phyloP scores from a whole-genome alignment of 2,113 vertebrate species.

The Alligator mississippiensis region DNA sequence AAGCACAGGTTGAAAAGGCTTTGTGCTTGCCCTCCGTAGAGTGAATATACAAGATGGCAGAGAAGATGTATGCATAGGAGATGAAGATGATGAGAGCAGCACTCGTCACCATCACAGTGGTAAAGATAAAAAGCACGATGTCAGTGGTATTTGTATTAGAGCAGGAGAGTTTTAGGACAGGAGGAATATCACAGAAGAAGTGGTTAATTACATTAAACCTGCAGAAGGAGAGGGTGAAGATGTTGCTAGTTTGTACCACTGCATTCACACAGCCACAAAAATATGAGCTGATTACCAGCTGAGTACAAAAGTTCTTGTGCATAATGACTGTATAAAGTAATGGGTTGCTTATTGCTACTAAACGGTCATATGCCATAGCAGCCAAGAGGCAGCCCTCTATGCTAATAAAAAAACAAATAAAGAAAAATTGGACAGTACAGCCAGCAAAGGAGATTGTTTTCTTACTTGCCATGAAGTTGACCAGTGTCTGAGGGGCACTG shows the following conservation, averaged over 20 bases:
- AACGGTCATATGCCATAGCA: not conserved
- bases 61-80: not conserved
- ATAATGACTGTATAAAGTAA: not conserved
- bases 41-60: not conserved
- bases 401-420: not conserved
- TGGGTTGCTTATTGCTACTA: not conserved
- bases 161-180: not conserved
- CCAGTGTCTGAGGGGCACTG: not conserved
- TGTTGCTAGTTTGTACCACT: not conserved
- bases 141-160: not conserved
- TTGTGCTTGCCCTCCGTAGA: not conserved
- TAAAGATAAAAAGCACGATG: not conserved
- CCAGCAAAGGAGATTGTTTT: not conserved
- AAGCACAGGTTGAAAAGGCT: too few species aligned
- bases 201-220: not conserved
- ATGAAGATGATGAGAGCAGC: not conserved
- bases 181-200: not conserved
- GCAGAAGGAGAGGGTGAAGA: not conserved
- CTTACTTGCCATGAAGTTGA: not conserved
- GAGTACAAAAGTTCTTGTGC: not conserved
- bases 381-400: not conserved
- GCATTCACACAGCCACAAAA: not conserved
- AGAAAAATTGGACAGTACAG: not conserved
- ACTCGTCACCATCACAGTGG: not conserved
- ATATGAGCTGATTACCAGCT: not conserved